Evolutionary conservation across 1,140 invertebrate species (phyloP).

Genomic region (Nymphalis io): DNA sequence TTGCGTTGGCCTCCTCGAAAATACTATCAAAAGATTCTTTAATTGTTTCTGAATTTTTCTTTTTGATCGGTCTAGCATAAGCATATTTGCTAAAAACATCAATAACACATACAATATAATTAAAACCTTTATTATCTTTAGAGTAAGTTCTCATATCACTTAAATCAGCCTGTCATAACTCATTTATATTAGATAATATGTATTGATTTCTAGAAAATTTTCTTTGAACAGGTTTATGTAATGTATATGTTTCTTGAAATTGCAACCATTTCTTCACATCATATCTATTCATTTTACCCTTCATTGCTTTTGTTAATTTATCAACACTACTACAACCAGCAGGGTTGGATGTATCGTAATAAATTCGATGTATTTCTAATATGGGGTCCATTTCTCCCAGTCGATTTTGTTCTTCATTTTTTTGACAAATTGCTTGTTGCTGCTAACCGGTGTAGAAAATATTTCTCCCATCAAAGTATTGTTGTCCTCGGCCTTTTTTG

Average conservation of each 20-base stretch:
- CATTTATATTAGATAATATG: conserved; percentile 38
- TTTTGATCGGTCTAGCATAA: conserved; percentile 53
- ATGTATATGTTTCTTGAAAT: conserved; percentile 41
- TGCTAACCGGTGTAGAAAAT: no score
- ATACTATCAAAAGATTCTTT: conserved; percentile 35
- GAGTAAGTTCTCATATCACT: conserved; percentile 42
- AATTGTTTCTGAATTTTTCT: conserved; percentile 31
- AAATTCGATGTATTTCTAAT: conserved; percentile 41
- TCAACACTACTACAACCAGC: background rate
- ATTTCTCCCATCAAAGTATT: no score
- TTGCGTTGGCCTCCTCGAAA: no score
- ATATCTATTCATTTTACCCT: conserved; percentile 33
- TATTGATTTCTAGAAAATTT: conserved; percentile 56
- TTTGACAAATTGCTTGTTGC: no score
- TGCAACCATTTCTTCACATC: conserved; percentile 40
- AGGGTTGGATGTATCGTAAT: conserved; percentile 42
- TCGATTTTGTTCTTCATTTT: no score
- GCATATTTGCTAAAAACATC: conserved; percentile 71
- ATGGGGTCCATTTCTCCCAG: conserved; percentile 43
- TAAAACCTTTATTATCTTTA: conserved; percentile 39
- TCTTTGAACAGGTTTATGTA: conserved; percentile 26
- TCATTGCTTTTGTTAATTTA: conserved; percentile 14
- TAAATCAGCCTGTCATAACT: conserved; percentile 39
- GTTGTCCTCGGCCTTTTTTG: no score
- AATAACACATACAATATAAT: conserved; percentile 39